phyloP scores from a whole-genome alignment of 1,140 invertebrate species.

The Musca domestica region DNA sequence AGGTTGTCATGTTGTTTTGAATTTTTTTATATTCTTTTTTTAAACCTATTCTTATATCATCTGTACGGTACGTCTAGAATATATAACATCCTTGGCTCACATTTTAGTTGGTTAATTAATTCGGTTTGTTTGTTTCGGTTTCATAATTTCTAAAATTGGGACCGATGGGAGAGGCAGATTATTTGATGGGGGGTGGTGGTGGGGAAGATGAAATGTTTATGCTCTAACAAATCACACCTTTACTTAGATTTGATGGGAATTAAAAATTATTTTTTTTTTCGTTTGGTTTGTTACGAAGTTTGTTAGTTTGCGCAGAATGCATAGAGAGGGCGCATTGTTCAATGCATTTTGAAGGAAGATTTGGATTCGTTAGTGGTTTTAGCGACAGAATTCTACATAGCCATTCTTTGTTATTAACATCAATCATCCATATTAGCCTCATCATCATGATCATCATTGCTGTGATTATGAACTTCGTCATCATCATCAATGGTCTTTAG shows the following conservation, averaged over 20 bases:
- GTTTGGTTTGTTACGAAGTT: background rate
- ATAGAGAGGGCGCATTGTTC: background rate
- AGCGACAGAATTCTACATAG: slow-evolving; percentile 18
- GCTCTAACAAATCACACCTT: slow-evolving; percentile 18
- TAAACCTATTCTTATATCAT: background rate
- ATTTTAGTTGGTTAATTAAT: background rate
- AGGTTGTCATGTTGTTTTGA: slow-evolving; percentile 7
- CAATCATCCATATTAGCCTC: background rate
- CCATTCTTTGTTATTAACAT: background rate
- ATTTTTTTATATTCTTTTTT: background rate
- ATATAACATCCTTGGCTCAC: slow-evolving; percentile 26
- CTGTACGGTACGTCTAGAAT: slow-evolving; percentile 6
- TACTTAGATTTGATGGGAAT: background rate
- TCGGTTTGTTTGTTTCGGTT: background rate
- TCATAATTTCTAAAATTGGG: too few species aligned
- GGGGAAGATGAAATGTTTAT: background rate
- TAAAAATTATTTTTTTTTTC: too few species aligned
- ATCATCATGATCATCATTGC: background rate
- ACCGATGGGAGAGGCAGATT: too few species aligned
- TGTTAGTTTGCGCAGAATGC: background rate
- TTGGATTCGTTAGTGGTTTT: background rate
- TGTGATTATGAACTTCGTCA: slow-evolving; percentile 8
- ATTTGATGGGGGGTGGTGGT: background rate
- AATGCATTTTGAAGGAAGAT: background rate
- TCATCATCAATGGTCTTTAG: slow-evolving; percentile 2